These are phyloP conservation scores for Vipera ursinii DNA, from an alignment of 2,797 vertebrate species.

Conservation along the genomic window DNA sequence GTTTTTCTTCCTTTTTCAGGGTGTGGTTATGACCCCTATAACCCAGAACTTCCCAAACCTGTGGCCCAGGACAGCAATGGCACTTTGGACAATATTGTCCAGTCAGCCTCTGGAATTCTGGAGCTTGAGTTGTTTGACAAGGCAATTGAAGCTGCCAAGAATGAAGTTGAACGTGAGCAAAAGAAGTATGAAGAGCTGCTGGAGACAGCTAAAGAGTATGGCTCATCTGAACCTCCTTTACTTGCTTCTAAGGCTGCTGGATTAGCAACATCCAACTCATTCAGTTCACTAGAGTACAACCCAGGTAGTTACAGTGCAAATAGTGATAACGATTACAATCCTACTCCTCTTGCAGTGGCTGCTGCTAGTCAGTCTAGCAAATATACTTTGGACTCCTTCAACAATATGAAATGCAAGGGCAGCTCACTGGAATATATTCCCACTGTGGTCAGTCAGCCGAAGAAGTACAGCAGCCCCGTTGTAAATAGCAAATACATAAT, in stretches of 20 bases:
- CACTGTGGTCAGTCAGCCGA: constrained; percentile 73
- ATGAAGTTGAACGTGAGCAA: constrained; percentile 89
- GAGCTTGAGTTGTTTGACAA: constrained; percentile 90
- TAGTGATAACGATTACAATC: constrained; percentile 80
- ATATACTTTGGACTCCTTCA: constrained; percentile 82
- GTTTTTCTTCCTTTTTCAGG: constrained; percentile 69
- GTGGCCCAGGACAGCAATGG: constrained; percentile 72
- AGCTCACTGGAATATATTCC: constrained; percentile 89
- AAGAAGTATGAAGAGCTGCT: constrained; percentile 85
- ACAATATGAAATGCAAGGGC: constrained; percentile 65
- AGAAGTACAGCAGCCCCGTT: constrained; percentile 69
- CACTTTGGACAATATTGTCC: constrained; percentile 38
- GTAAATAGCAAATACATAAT: constrained; percentile 87
- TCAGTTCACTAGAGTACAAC: constrained; percentile 73
- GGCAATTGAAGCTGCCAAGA: constrained; percentile 90
- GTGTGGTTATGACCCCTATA: constrained; percentile 90
- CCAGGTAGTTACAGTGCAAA: constrained; percentile 80
- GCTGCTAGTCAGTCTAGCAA: constrained; percentile 72
- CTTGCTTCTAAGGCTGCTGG: constrained; percentile 13
- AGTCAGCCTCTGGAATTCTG: constrained; percentile 77
- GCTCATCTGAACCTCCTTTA: constrained; percentile 41
- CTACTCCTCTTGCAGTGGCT: constrained; percentile 73
- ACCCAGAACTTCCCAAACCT: constrained; percentile 83
- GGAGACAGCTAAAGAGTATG: constrained; percentile 71
- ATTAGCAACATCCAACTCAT: constrained; percentile 46